Evolutionary conservation across 2,113 vertebrate genomes (phyloP).

Genomic region (Siphamia tubifer): DNA sequence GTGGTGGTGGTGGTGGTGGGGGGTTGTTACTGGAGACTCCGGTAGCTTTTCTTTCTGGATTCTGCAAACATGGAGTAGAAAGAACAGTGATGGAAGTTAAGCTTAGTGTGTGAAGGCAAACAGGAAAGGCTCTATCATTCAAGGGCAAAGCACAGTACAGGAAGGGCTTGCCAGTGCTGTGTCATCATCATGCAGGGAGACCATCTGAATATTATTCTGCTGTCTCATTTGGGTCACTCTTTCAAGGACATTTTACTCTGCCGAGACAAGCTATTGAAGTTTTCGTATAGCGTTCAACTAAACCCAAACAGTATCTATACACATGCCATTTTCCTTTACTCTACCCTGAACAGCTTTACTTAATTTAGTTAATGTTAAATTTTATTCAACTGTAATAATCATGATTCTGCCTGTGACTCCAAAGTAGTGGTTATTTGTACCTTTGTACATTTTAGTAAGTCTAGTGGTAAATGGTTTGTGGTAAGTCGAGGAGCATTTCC

Average conservation of each 20-base stretch:
- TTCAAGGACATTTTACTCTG: slow-evolving; percentile 55
- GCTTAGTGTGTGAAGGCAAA: neutral
- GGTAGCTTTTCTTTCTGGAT: no score
- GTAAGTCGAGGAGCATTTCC: slow-evolving; percentile 18
- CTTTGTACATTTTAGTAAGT: slow-evolving; percentile 27
- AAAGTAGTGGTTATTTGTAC: slow-evolving; percentile 43
- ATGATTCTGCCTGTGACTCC: neutral
- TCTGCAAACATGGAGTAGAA: neutral
- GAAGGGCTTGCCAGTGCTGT: slow-evolving; percentile 41
- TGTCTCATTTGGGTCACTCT: slow-evolving; percentile 57
- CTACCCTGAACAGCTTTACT: slow-evolving; percentile 17
- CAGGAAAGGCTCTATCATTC: slow-evolving; percentile 22
- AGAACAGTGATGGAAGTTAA: neutral
- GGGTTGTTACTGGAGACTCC: no score
- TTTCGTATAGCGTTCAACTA: slow-evolving; percentile 14
- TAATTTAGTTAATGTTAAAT: slow-evolving; percentile 26
- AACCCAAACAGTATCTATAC: slow-evolving; percentile 13
- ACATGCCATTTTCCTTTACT: slow-evolving; percentile 19
- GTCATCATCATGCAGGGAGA: slow-evolving; percentile 65
- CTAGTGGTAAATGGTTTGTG: neutral
- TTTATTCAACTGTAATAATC: slow-evolving; percentile 3
- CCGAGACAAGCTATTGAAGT: slow-evolving; percentile 13
- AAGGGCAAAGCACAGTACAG: slow-evolving; percentile 53
- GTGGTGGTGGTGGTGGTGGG: no score
- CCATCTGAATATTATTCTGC: slow-evolving; percentile 66